Base-by-base conservation (phyloP, 2,797 vertebrate genomes). In the Cyclura pinguis region DNA sequence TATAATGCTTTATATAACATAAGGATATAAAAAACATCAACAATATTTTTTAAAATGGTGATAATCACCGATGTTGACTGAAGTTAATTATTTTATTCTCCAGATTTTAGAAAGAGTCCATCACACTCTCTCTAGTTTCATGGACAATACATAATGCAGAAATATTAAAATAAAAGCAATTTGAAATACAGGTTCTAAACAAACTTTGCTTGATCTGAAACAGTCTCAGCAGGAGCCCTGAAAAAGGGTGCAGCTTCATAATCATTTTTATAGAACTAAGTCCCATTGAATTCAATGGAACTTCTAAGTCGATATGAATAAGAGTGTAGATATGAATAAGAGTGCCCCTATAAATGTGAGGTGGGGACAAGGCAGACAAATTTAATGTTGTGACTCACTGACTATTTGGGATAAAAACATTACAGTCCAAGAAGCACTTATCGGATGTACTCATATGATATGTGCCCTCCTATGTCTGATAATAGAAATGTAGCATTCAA, bases 1-100 rank as follows among this genome's bases (percentile, higher is more conserved):
- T 90, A 88, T 67, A 24, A 42, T 64, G 1, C 9, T 14, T 94
- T 91, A 88, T 84, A 93, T 78, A 78, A 87, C 52, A 89, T 50
- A 32, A 42, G 5, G n/a, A 9, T 42, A 82, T 85, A 57, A 91
- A 93, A 74, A 18, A 86, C 8, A 86, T 74, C 69, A 77, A 20
- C 24, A 84, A n/a, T 35, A 69, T 84, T 69, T 14, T 47, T 69
- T 69, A 29, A 29, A 84, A 32, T 83, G 22, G 35, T 20, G 7
- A 7, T 73, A 73, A 73, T 77, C 22, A 42, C 2, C 42, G 18
- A 27, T 67, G 24, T 67, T 67, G 64, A 29, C 67, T 69, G 22
- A 32, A 32, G 67, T 69, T 69, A 32, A 32, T 32, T 29, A 69
- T 69, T 69, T 72, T n/a, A 47, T 74, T 83, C 82, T 62, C 52